Base-by-base conservation (phyloP, 2,797 vertebrate genomes). In the Heteromormyrus szaboi region DNA sequence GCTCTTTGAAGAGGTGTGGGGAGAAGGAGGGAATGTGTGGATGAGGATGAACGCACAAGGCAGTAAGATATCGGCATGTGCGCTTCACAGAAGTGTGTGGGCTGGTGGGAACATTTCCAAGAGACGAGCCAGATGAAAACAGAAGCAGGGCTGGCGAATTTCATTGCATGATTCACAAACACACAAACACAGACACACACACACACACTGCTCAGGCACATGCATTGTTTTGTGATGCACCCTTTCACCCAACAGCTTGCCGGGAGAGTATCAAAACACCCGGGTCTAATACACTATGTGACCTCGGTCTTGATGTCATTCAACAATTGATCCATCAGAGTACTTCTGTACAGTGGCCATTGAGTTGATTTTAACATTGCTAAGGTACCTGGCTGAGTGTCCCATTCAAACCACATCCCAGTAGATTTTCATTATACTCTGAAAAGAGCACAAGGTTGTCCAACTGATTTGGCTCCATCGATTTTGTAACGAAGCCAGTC, bases 41-140 rank as follows among this genome's bases (percentile, higher is more conserved):
- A 50, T 85, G 81, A 7, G 19, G 48, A n/a, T 29, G 25, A 14
- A 53, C 8, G 46, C 25, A 14, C 25, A 33, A 12, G 51, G 19
- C 25, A 51, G 29, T 72, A 19, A 41, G 29, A 53, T 29, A 22
- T 56, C 44, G 19, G 29, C 22, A 25, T 8, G n/a, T 19, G 87
- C 29, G 1, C 68, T 83, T 56, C 53, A 12, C 48, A 54, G 29
- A 76, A 86, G 48, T 79, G 88, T 54, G 48, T 76, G 88, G 65
- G 88, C 59, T 86, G 88, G 14, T 46, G 84, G 62, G 59, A 85
- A 48, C 11, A 48, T 33, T n/a, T 83, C 81, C 53, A 68, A 76
- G 84, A 25, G 48, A 19, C 1, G 29, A 86, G 88, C 53, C 48
- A 86, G 48, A 25, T 25, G 48, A 76, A 84, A 53, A 56, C n/a